Conservation (phyloP, 1,140 invertebrate species). For the Cotesia vestalis region DNA sequence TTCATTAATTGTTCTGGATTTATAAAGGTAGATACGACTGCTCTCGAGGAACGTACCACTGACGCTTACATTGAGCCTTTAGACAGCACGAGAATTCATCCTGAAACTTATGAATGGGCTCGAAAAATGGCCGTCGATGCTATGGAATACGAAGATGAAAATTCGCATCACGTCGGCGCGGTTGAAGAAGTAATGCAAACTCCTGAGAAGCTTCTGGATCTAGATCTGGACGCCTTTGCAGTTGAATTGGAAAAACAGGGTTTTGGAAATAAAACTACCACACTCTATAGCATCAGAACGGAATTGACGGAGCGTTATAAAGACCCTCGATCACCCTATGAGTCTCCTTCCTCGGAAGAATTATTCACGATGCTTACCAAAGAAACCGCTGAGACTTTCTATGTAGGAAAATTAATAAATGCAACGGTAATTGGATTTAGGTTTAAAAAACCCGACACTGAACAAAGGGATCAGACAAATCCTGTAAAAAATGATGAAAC, state of each 20-base stretch:
- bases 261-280: constrained; percentile 97
- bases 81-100: constrained; percentile 97
- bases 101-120: constrained; percentile 99
- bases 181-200: constrained; percentile 97
- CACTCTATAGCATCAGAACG: constrained; percentile 95
- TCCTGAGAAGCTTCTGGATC: constrained; percentile 93
- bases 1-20: constrained; percentile 99
- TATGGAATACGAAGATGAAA: constrained; percentile 96
- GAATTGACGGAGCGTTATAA: constrained; percentile 97
- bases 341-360: constrained; percentile 83
- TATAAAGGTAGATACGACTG: constrained; percentile 97
- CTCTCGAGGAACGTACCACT: constrained; percentile 86
- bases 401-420: constrained; percentile 87
- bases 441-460: constrained; percentile 89
- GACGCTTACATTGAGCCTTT: constrained; percentile 96
- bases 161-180: constrained; percentile 94
- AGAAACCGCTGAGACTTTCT: constrained; percentile 95
- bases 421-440: constrained; percentile 80
- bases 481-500: constrained; percentile 94
- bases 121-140: constrained; percentile 99
- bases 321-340: constrained; percentile 85
- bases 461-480: constrained; percentile 94
- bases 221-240: constrained; percentile 98
- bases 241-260: constrained; percentile 95
- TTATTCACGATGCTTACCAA: constrained; percentile 96